A percentile compares a stretch with the other conserved stretches of the same genome.
These are phyloP conservation scores for Hippasteria phrygiana DNA, from an alignment of 53 echinoderm and acorn worm species.

Conservation along the genomic window DNA sequence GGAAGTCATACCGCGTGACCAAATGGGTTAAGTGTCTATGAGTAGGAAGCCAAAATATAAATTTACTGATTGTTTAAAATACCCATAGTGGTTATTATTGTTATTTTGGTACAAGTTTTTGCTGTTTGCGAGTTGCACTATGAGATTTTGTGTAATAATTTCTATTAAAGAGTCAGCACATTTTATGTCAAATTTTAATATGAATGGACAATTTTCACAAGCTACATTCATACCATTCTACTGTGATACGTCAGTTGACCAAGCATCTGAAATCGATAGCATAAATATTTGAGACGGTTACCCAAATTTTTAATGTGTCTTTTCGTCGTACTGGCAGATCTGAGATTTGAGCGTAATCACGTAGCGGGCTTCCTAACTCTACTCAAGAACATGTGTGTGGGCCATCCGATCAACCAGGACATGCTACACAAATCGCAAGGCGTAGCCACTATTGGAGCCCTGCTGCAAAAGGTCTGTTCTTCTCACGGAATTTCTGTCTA, in stretches of 20 bases:
- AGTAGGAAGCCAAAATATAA: no score
- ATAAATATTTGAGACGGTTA: not conserved
- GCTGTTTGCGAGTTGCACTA: no score
- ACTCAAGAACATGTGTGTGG: conserved; percentile 87
- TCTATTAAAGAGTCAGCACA: no score
- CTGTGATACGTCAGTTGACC: no score
- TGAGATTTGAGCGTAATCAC: conserved; percentile 84
- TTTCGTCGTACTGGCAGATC: conserved; percentile 51
- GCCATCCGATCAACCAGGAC: conserved; percentile 94
- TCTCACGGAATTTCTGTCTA: not conserved
- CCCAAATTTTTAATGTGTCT: not conserved
- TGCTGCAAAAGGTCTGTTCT: conserved; percentile 88
- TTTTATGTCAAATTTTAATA: no score
- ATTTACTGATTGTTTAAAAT: no score
- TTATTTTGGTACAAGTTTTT: no score
- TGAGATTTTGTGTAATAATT: no score
- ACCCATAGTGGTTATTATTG: no score
- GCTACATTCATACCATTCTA: no score
- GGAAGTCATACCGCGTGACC: conserved; percentile 22
- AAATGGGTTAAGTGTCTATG: conserved; percentile 36
- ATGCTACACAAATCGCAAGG: conserved; percentile 91
- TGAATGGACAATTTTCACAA: no score
- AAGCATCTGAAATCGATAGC: no score
- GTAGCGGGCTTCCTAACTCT: conserved; percentile 91
- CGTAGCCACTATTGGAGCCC: conserved; percentile 90